These are phyloP conservation scores for Agriopis marginaria DNA, from an alignment of 2,888 invertebrate species.

Conservation along the genomic window DNA sequence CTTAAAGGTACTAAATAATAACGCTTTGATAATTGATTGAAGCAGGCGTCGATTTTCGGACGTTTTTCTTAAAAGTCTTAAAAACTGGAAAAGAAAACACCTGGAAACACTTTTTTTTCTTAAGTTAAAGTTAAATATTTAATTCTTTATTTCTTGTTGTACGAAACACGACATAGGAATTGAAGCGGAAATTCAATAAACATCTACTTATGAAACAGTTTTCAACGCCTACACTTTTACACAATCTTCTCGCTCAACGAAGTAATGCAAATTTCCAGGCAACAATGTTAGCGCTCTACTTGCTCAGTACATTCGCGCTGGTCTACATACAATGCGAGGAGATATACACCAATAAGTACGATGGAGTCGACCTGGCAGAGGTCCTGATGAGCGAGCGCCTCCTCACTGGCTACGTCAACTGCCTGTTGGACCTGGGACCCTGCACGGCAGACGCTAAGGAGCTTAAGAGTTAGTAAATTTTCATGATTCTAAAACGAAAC, in stretches of 20 bases:
- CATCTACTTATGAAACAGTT: background rate
- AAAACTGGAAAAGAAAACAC: too few relatives aligned
- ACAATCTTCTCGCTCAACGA: background rate
- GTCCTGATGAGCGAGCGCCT: constrained; percentile 89
- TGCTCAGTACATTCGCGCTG: constrained; percentile 45
- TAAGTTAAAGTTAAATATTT: too few relatives aligned
- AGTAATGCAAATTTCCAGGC: constrained; percentile 39
- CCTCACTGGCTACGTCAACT: constrained; percentile 89
- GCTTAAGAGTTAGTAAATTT: constrained; percentile 86
- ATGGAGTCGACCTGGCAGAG: constrained; percentile 90
- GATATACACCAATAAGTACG: constrained; percentile 89
- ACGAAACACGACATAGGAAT: too few relatives aligned
- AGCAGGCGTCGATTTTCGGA: too few relatives aligned
- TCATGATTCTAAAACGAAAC: background rate
- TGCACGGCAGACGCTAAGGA: constrained; percentile 91
- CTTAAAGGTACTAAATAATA: too few relatives aligned
- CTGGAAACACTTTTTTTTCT: too few relatives aligned
- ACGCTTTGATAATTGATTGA: too few relatives aligned
- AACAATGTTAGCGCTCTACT: constrained; percentile 44
- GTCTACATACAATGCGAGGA: constrained; percentile 41
- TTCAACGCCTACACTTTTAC: background rate
- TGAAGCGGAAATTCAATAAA: too few relatives aligned
- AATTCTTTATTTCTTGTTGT: too few relatives aligned
- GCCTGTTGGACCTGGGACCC: constrained; percentile 88
- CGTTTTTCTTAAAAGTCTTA: too few relatives aligned